Percentiles rank a stretch among this genome's conserved stretches.
Conservation (phyloP, 2,888 invertebrate species). For the Pomacea canaliculata region DNA sequence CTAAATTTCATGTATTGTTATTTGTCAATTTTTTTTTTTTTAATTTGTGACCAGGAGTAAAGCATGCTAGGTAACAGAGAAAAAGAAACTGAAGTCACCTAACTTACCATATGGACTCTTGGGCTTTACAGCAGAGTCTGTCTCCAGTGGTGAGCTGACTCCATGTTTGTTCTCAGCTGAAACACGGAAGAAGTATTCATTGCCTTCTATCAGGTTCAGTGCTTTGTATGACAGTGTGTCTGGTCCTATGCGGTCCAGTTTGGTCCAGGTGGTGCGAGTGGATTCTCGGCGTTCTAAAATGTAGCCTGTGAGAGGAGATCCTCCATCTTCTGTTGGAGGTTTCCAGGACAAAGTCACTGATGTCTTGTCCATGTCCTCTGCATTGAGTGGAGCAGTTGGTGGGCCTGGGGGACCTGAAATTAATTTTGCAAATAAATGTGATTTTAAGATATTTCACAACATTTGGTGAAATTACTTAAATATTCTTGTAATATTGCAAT, state of each 20-base stretch:
- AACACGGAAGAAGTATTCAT: constrained; percentile 84
- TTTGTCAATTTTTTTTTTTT: too few species aligned
- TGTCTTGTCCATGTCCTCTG: constrained; percentile 49
- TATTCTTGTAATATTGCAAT: neutral
- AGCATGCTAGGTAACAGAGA: too few species aligned
- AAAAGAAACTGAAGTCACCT: neutral
- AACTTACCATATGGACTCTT: constrained; percentile 60
- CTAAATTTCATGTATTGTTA: too few species aligned
- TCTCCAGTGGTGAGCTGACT: constrained; percentile 78
- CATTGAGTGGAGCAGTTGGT: constrained; percentile 40
- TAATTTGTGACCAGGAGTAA: too few species aligned
- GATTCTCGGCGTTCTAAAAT: constrained; percentile 67
- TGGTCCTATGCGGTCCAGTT: constrained; percentile 33
- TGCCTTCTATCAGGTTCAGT: constrained; percentile 52
- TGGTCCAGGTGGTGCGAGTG: constrained; percentile 46
- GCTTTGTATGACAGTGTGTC: constrained; percentile 43
- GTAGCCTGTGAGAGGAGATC: constrained; percentile 59
- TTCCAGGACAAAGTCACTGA: constrained; percentile 63
- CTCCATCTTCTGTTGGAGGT: constrained; percentile 67
- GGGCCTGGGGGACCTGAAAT: constrained; percentile 39
- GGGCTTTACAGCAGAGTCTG: constrained; percentile 47
- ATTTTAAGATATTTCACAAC: neutral
- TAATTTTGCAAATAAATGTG: neutral
- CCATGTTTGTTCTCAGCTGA: constrained; percentile 90
- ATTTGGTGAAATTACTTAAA: neutral